Base-by-base conservation (phyloP, 2,113 vertebrate genomes). In the Rhea pennata region DNA sequence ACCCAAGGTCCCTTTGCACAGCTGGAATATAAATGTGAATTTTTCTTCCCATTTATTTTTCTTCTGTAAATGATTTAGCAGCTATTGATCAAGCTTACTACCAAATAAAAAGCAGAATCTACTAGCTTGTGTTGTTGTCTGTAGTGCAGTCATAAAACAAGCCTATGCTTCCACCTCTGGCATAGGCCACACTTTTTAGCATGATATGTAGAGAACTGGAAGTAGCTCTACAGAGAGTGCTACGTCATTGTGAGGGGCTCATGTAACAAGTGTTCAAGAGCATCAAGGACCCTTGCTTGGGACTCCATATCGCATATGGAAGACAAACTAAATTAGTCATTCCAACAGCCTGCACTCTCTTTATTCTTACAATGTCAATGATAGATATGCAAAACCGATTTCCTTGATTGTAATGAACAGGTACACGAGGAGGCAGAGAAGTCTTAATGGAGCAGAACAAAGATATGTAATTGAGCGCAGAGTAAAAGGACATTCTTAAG, bases 1-100 rank as follows among this genome's bases (percentile, higher is more conserved):
- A 96, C 92, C 66, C 90, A 78, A 93, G 96, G 90, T 97, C 95
- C 91, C 89, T 75, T 72, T 86, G 93, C 96, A 93, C 94, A 97
- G 97, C 96, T 97, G 96, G 95, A 96, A 92, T 90, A 97, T 95
- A 96, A 96, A 96, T 64, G 95, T 67, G 89, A 94, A 40, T 83
- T 96, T 93, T 95, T 97, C 93, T 87, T 96, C 84, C 78, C 84
- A 84, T 95, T 95, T 95, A 46, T 94, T 95, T 94, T 92, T 92
- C 79, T 95, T 92, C 95, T 94, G 93, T 69, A 96, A 94, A 93
- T 80, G 87, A 88, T 96, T 96, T 96, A 88, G 84, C 95, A 92
- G 90, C 81, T 95, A 96, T 95, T 96, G 95, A 96, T 97, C 92
- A 87, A 95, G 96, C 96, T 97, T 96, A 97, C 96, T 96, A 95